Evolutionary conservation across 1,140 invertebrate species (phyloP).

Genomic region (Manduca sexta): DNA sequence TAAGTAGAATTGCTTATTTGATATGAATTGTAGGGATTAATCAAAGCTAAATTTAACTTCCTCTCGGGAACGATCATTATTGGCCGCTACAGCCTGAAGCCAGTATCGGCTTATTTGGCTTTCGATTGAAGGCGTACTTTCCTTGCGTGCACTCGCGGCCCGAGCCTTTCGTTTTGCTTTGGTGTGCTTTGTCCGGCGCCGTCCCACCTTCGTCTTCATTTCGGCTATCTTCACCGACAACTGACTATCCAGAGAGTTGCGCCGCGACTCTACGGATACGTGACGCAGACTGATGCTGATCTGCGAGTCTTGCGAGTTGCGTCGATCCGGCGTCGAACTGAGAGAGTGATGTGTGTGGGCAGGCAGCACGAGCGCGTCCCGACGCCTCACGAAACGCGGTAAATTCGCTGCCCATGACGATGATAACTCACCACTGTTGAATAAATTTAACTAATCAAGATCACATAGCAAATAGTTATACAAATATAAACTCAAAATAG

Average conservation of each 20-base stretch:
- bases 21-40: slow-evolving; percentile 30
- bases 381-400: slow-evolving; percentile 86
- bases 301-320: slow-evolving; percentile 81
- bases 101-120: slow-evolving; percentile 80
- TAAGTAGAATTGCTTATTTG: no score
- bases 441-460: background rate
- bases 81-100: slow-evolving; percentile 65
- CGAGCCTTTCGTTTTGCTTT: slow-evolving; percentile 58
- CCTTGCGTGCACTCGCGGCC: slow-evolving; percentile 74
- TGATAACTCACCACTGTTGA: slow-evolving; percentile 66
- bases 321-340: slow-evolving; percentile 65
- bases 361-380: slow-evolving; percentile 81
- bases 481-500: background rate
- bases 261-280: slow-evolving; percentile 86
- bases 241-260: slow-evolving; percentile 89
- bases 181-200: slow-evolving; percentile 63
- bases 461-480: background rate
- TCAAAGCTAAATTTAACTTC: slow-evolving; percentile 66
- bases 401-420: slow-evolving; percentile 92
- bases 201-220: slow-evolving; percentile 81
- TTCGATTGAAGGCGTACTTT: slow-evolving; percentile 85
- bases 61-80: slow-evolving; percentile 54
- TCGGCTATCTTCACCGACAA: slow-evolving; percentile 87
- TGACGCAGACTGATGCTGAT: slow-evolving; percentile 85
- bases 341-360: slow-evolving; percentile 74